Evolutionary conservation across 2,797 vertebrate species (phyloP).

Genomic region (Meriones psammophilus): DNA sequence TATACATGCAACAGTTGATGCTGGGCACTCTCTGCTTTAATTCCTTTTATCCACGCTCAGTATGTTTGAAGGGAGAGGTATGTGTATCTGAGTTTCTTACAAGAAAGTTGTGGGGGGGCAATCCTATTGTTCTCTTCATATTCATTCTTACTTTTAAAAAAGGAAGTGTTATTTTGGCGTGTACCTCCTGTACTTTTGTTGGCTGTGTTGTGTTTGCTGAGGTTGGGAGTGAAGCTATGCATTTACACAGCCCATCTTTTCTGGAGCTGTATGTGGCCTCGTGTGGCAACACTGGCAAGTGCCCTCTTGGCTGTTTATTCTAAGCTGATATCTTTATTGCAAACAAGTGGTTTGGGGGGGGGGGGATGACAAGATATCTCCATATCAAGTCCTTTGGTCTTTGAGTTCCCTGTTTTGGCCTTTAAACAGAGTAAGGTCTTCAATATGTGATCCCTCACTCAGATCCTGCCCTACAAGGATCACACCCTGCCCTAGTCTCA

Average conservation of each 20-base stretch:
- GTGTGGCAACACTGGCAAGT: background rate
- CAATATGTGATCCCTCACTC: background rate
- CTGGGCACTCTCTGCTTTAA: background rate
- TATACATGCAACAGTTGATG: background rate
- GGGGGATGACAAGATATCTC: background rate
- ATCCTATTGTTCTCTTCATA: background rate
- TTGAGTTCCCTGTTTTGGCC: background rate
- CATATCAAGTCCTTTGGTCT: background rate
- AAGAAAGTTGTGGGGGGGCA: background rate
- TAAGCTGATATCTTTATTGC: background rate
- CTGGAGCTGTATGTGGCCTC: background rate
- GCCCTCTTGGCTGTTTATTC: background rate
- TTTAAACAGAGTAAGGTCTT: background rate
- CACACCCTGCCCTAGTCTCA: background rate
- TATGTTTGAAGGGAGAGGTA: background rate
- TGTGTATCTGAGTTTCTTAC: background rate
- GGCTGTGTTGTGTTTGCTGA: background rate
- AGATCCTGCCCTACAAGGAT: background rate
- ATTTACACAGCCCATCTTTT: background rate
- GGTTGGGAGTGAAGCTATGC: background rate
- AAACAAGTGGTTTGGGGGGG: background rate
- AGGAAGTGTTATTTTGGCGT: background rate
- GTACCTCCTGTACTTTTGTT: background rate
- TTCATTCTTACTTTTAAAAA: background rate
- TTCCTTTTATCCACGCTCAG: background rate